Evolutionary conservation across 2,113 vertebrate genomes (phyloP).

Genomic region (Cephalopholis sonnerati): DNA sequence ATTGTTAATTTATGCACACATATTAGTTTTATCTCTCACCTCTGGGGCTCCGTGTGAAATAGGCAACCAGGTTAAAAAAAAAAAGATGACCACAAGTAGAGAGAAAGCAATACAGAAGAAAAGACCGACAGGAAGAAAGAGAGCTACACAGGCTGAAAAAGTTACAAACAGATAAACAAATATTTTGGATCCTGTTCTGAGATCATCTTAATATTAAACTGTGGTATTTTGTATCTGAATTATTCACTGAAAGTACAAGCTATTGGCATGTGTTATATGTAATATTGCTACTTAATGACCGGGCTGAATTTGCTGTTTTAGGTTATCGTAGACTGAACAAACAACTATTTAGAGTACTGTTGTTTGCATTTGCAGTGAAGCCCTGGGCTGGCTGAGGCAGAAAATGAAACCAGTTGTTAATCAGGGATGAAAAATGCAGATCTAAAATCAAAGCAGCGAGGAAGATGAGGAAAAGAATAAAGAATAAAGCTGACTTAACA

Average conservation of each 20-base stretch:
- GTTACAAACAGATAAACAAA: conserved; percentile 21
- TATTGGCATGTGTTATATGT: background rate
- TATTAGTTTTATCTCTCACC: background rate
- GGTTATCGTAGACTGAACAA: background rate
- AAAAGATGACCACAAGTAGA: conserved; percentile 7
- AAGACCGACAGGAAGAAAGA: conserved; percentile 38
- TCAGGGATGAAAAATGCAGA: conserved; percentile 40
- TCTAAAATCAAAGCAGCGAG: conserved; percentile 39
- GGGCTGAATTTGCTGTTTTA: background rate
- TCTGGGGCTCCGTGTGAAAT: conserved; percentile 11
- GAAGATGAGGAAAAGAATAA: conserved; percentile 44
- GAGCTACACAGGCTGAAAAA: conserved; percentile 27
- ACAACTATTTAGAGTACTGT: background rate
- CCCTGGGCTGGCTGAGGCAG: conserved; percentile 56
- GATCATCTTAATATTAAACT: background rate
- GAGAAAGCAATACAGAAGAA: conserved; percentile 33
- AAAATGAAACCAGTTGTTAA: conserved; percentile 36
- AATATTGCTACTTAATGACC: background rate
- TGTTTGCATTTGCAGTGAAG: conserved; percentile 19
- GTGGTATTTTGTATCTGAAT: conserved; percentile 2
- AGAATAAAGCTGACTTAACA: conserved; percentile 33
- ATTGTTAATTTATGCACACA: background rate
- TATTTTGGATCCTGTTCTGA: conserved; percentile 3
- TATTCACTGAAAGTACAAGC: background rate
- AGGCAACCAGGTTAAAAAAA: conserved; percentile 10